Base-by-base conservation (phyloP, 2,113 vertebrate species). In the Turnix velox region DNA sequence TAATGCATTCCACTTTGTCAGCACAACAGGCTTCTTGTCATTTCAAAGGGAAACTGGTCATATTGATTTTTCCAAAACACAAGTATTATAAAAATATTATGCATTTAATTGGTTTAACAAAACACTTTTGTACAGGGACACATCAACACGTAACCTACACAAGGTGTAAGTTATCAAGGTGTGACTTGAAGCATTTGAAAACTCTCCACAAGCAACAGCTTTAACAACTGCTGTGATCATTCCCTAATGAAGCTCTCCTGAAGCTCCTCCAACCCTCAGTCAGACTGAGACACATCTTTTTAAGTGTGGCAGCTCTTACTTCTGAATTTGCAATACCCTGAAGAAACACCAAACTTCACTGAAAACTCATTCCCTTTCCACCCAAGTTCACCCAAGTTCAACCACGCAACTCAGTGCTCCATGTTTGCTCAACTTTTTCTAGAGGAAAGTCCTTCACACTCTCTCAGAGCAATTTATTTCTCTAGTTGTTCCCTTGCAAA, bases 61-160 rank as follows among this genome's bases (percentile, higher is more conserved):
- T 45, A 92, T 68, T 35, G 71, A 87, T 91, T 93, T 92, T 90
- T 87, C 84, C 80, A 65, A 75, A 90, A 33, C 43, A 52, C 14
- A 14, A 77, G 52, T 68, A 95, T 93, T 86, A 94, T 69, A 92
- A 90, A 90, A 95, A 94, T 88, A 95, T 88, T 88, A 65, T 7
- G 19, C 15, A 51, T 80, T 75, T 79, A 94, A 93, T 89, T 91
- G 86, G 49, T 62, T 85, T 94, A 94, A 93, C 91, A 46, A 95
- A 91, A 55, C n/a, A 49, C 12, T 79, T 82, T 58, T 76, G 81
- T 49, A 78, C 46, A 12, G 42, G 42, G 43, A 40, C 43, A 19
- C 23, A 80, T 46, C 92, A 94, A 86, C 88, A 75, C 35, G 81
- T 49, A 65, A 23, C 24, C 63, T 59, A 39, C 37, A 51, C 57